Evolutionary conservation across 1,140 invertebrate species (phyloP), one percentile per base, ranked within the genome.

Genomic region (Drosophila arawakana): DNA sequence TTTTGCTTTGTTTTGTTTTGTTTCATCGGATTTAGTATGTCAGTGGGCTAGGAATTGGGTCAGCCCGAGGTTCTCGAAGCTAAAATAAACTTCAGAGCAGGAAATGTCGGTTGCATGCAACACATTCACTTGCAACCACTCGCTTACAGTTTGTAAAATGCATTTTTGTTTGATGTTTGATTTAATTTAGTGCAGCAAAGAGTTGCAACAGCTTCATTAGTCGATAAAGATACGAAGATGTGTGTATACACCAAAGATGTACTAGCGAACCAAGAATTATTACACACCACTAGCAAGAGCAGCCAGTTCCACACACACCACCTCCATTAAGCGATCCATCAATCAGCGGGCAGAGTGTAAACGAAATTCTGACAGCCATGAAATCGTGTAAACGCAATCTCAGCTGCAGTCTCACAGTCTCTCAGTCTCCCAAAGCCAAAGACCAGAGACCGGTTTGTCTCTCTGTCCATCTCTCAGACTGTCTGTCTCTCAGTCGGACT

Each of bases 351-450:
- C 76, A 61, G 58, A 50, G 71, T 78, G 76, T 76, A 75, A 81
- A 57, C 73, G 72, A 76, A 78, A 76, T 71, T 80, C 76, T 88
- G 83, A 86, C 82, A 82, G 79, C 83, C 82, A 78, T 86, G 82
- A 86, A 86, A 86, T 88, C 82, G 69, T 83, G 73, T 80, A 80
- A 88, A 43, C 76, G 82, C 74, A 83, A 86, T 83, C 82, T 88
- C 68, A 69, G 50, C 55, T 57, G 66, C 66, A 68, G 67, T 47
- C 78, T 76, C 70, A 75, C 15, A 43, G 39, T 59, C 8, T 47
- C 25, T 25, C 39, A 2, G 39, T 43, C 50, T 54, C 34, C 35
- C 50, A 10, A 18, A 13, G 52, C 70, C 78, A 63, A 61, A 68
- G 73, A 81, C 46, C 15, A 39, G 37, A 35, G 30, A 30, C 35